Base-by-base conservation (phyloP, 1,140 invertebrate species). In the Sycophaga agraensis region DNA sequence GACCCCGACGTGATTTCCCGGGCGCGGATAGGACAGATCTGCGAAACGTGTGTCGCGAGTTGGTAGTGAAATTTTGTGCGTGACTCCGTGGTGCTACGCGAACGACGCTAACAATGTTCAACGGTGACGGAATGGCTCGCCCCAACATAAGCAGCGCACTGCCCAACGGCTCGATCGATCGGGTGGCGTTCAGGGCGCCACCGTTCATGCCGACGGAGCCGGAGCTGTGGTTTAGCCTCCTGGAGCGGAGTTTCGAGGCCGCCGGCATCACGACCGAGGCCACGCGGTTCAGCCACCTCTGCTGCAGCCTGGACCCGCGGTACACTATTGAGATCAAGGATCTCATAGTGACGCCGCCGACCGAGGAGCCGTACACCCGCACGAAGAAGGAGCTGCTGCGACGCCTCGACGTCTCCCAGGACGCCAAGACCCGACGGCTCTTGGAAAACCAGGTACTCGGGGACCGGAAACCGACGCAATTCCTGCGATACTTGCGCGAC, bases 381-480 rank as follows among this genome's bases (percentile, higher is more conserved):
- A 11, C 5, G 11, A 34, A 34, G 11, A 34, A 5, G 31, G 31
- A 34, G 31, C 31, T 34, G 31, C 31, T 34, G 5, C 5, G 11
- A 34, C 5, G 31, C 5, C 11, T 6, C 31, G 11, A 34, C 11
- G 5, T 11, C 5, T 34, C 5, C 11, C 31, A 5, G 11, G 31
- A 34, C 31, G 46, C 63, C 9, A 69, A 68, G 5, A 65, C 63
- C 0, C 56, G 67, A 5, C 64, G 59, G 7, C 48, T 77, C 0
- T 35, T 78, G 0, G 67, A 71, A 22, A 63, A 66, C 11, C 71
- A 79, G 37, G 67, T 74, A 45, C 49, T 77, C 0, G 70, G 72
- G 2, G 74, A 78, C 49, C 17, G 74, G 0, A 75, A 70, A 40
- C 71, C 72, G 6, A 70, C 71, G 1, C 66, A 69, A 26, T 71